A percentile compares a stretch with the other conserved stretches of the same genome.
These are phyloP conservation scores for Podargus strigoides DNA, from an alignment of 2,797 vertebrate species.

Conservation along the genomic window DNA sequence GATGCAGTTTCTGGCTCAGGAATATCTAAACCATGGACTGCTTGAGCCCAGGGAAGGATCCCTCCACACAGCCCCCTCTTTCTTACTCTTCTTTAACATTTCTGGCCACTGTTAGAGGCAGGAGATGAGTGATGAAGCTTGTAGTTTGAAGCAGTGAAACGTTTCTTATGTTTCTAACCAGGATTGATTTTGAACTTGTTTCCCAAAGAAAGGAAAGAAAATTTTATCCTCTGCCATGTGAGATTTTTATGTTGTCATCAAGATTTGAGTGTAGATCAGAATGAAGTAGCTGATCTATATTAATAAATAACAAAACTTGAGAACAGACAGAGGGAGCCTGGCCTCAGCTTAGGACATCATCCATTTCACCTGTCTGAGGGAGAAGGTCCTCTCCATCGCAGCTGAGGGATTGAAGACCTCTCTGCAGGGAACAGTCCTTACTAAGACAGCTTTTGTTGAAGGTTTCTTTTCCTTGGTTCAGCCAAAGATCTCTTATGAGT, in stretches of 20 bases:
- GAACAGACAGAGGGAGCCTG: not conserved
- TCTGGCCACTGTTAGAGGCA: not conserved
- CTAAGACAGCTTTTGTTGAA: not conserved
- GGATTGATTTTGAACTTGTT: not conserved
- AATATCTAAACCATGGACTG: not conserved
- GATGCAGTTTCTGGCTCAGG: not conserved
- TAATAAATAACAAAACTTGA: not conserved
- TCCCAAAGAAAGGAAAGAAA: not conserved
- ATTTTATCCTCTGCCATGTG: not conserved
- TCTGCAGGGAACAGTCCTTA: not conserved
- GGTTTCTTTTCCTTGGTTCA: not conserved
- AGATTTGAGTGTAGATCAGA: not conserved
- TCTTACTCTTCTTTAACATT: not conserved
- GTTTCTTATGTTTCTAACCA: not conserved
- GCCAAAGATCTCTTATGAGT: not conserved
- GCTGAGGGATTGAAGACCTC: not conserved
- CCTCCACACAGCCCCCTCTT: not conserved
- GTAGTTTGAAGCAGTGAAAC: not conserved
- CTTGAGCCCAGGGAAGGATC: not conserved
- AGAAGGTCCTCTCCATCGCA: not conserved
- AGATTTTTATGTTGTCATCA: not conserved
- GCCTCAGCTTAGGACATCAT: not conserved
- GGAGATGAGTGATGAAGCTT: not conserved
- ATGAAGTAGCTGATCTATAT: not conserved
- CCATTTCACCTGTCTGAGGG: not conserved